Evolutionary conservation across 1,140 invertebrate species (phyloP).

Genomic region (Philopotamus ludificatus): DNA sequence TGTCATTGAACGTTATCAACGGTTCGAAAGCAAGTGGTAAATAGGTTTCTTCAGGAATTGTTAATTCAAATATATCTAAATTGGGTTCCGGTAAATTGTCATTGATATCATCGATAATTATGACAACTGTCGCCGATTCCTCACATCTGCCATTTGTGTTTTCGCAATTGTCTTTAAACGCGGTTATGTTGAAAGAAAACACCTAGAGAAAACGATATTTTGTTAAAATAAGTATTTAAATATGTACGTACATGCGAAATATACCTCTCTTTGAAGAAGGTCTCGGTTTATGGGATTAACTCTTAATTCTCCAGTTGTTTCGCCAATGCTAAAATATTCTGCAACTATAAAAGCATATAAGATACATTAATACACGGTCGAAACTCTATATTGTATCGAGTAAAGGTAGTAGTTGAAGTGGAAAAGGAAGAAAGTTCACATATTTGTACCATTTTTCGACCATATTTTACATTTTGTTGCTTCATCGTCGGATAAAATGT

Average conservation of each 20-base stretch:
- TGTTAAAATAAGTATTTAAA: too few relatives aligned
- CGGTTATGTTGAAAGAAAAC: conserved; percentile 53
- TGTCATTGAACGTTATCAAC: conserved; percentile 55
- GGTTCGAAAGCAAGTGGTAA: conserved; percentile 49
- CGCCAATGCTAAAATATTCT: conserved; percentile 44
- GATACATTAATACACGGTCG: too few relatives aligned
- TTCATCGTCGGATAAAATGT: too few relatives aligned
- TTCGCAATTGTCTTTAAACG: conserved; percentile 55
- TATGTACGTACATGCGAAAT: too few relatives aligned
- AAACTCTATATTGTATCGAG: too few relatives aligned
- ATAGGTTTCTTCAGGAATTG: conserved; percentile 52
- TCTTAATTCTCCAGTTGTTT: conserved; percentile 48
- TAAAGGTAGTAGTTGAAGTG: too few relatives aligned
- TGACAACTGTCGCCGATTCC: conserved; percentile 47
- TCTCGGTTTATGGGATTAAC: conserved; percentile 58
- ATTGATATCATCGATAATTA: conserved; percentile 59
- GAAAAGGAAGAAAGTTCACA: too few relatives aligned
- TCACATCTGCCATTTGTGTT: conserved; percentile 47
- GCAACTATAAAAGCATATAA: conserved; percentile 5
- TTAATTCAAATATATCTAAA: conserved; percentile 44
- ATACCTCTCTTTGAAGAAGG: conserved; percentile 50
- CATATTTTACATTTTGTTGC: too few relatives aligned
- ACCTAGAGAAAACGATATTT: conserved; percentile 20
- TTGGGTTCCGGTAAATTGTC: conserved; percentile 54
- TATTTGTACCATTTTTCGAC: too few relatives aligned